Conservation (phyloP, 2,888 invertebrate genomes). For the Choreutis nemorana region DNA sequence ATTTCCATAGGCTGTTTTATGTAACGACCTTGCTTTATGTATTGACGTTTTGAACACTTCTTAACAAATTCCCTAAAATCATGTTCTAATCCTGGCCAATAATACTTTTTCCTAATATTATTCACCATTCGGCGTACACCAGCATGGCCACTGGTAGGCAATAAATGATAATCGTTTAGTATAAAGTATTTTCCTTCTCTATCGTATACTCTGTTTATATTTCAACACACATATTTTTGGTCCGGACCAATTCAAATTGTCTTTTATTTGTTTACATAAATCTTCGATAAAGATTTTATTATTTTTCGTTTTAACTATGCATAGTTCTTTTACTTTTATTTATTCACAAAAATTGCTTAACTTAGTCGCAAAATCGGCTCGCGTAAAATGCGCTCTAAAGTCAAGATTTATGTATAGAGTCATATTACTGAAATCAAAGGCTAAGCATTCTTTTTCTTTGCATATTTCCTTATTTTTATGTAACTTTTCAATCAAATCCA, state of each 20-base stretch:
- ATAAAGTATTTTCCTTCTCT: not conserved
- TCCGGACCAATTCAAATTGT: too few relatives aligned
- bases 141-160: slow-evolving; percentile 5
- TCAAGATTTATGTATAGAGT: slow-evolving; percentile 1
- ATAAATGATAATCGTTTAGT: slow-evolving; percentile 1
- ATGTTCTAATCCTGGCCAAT: slow-evolving; percentile 4
- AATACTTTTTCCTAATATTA: slow-evolving; percentile 2
- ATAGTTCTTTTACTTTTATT: not conserved
- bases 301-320: slow-evolving; percentile 1
- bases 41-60: slow-evolving; percentile 4
- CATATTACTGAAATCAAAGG: not conserved
- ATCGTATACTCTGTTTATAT: not conserved
- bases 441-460: not conserved
- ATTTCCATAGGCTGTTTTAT: slow-evolving; percentile 1
- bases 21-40: not conserved
- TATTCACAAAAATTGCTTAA: not conserved
- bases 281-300: not conserved
- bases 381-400: not conserved
- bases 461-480: too few relatives aligned
- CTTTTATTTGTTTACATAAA: slow-evolving; percentile 1
- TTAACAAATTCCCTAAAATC: slow-evolving; percentile 2
- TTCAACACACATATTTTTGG: slow-evolving; percentile 1
- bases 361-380: not conserved
- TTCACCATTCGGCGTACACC: slow-evolving; percentile 1
- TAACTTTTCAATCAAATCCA: too few relatives aligned